These are phyloP conservation scores for Mus spretus DNA, from an alignment of 2,797 vertebrate species.

Conservation along the genomic window DNA sequence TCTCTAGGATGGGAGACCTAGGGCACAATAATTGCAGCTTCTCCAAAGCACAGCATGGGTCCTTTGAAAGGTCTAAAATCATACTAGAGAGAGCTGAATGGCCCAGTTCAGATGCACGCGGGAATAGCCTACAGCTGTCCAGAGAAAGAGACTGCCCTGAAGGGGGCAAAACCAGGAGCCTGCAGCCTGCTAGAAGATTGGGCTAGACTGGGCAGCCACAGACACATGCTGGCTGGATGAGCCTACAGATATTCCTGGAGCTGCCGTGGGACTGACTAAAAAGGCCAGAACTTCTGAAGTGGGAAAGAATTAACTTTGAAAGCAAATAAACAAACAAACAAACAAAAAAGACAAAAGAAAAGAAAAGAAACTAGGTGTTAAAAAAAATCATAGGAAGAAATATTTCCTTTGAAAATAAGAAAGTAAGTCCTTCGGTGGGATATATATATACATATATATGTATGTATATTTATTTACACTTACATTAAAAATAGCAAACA, in stretches of 20 bases:
- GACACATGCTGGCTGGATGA: not conserved
- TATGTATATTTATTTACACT: no score
- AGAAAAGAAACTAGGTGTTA: not conserved
- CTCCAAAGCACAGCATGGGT: not conserved
- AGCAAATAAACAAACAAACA: not conserved
- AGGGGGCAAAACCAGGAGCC: not conserved
- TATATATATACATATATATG: no score
- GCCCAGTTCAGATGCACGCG: accelerated
- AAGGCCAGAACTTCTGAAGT: not conserved
- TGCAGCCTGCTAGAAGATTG: not conserved
- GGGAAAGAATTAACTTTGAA: not conserved
- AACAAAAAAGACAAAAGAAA: not conserved
- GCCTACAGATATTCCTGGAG: not conserved
- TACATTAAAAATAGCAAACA: no score
- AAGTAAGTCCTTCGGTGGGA: not conserved
- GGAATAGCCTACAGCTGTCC: not conserved
- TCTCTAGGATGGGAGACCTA: not conserved
- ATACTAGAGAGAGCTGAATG: not conserved
- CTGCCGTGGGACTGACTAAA: accelerated
- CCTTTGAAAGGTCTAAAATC: not conserved
- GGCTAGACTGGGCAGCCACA: not conserved
- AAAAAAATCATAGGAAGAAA: not conserved
- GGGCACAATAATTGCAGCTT: not conserved
- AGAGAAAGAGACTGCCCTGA: not conserved
- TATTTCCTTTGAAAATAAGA: not conserved